Conservation (phyloP, 1,140 invertebrate genomes). For the Arctopsyche grandis region DNA sequence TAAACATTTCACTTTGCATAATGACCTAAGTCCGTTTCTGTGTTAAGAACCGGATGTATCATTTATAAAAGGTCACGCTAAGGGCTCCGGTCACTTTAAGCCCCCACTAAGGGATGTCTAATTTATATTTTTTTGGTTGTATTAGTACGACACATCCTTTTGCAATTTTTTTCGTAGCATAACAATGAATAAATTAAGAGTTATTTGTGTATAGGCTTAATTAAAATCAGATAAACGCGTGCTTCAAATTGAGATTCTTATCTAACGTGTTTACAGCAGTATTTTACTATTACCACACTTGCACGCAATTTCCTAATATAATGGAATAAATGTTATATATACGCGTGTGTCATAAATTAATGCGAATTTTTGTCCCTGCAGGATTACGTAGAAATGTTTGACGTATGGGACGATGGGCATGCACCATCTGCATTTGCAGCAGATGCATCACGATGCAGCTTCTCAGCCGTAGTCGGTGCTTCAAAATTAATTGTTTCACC, state of each 20-base stretch:
- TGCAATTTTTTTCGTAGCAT: neutral
- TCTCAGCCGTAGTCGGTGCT: neutral
- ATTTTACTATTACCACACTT: neutral
- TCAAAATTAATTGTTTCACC: neutral
- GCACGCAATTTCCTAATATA: too few species aligned
- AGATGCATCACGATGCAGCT: neutral
- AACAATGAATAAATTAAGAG: neutral
- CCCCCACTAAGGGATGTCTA: neutral
- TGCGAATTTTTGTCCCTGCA: too few species aligned
- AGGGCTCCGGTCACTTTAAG: conserved; percentile 14
- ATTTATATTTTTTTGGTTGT: neutral
- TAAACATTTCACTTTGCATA: conserved; percentile 55
- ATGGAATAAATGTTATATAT: too few species aligned
- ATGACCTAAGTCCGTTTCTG: conserved; percentile 44
- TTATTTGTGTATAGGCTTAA: neutral
- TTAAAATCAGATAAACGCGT: neutral
- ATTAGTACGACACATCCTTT: neutral
- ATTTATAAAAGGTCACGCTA: conserved; percentile 50
- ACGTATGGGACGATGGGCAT: too few species aligned
- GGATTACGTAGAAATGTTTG: too few species aligned
- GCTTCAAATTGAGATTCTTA: neutral
- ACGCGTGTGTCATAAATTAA: too few species aligned
- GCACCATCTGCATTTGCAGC: neutral
- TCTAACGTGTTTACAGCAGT: neutral
- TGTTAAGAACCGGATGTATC: conserved; percentile 46